A percentile compares a stretch with the other conserved stretches of the same genome.
phyloP scores from a whole-genome alignment of 2,113 vertebrate species.

The Vulpes ferrilata region DNA sequence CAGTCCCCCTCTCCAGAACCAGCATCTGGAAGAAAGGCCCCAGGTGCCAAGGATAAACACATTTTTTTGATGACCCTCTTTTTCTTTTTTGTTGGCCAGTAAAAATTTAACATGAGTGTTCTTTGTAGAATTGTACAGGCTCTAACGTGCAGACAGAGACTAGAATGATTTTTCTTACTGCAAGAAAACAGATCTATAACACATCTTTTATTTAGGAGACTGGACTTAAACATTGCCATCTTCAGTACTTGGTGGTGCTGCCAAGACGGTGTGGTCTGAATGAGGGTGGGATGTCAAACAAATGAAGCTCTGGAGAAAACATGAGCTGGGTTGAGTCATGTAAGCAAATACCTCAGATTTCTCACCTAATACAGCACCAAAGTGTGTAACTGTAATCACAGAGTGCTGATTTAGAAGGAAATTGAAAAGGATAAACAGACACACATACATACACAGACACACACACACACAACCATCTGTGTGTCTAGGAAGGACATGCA shows the following conservation, averaged over 20 bases:
- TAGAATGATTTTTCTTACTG: background rate
- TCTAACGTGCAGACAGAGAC: background rate
- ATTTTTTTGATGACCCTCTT: background rate
- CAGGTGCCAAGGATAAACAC: background rate
- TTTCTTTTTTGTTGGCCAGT: background rate
- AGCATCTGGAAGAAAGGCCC: background rate
- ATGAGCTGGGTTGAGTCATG: constrained; percentile 57
- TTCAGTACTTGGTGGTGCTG: background rate
- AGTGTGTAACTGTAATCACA: background rate
- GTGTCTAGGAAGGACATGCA: constrained; percentile 5
- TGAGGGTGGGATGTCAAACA: constrained; percentile 15
- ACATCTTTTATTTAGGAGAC: constrained; percentile 48
- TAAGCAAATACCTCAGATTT: background rate
- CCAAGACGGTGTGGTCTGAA: constrained; percentile 56
- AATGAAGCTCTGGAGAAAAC: background rate
- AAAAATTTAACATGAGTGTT: background rate
- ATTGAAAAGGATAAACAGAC: background rate
- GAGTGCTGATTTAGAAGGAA: constrained; percentile 8
- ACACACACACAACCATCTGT: background rate
- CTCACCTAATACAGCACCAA: background rate
- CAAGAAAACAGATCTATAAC: background rate
- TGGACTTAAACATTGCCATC: constrained; percentile 54
- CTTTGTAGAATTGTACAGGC: background rate
- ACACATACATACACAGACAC: background rate
- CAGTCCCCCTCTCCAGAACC: background rate